Evolutionary conservation across 2,888 invertebrate species (phyloP).

Genomic region (Drosophila mettleri): DNA sequence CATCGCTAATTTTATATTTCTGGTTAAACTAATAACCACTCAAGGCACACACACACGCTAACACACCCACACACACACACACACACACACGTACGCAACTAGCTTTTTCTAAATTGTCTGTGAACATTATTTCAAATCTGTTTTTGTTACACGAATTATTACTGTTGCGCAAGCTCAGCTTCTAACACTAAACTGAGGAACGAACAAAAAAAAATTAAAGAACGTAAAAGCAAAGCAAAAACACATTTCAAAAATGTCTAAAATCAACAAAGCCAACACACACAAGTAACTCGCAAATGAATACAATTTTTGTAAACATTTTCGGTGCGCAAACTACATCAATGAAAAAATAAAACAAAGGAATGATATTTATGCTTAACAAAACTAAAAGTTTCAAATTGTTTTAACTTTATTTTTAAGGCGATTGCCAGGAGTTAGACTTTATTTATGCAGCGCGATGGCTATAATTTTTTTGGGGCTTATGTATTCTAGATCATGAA

Average conservation of each 20-base stretch:
- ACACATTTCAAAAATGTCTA: constrained; percentile 72
- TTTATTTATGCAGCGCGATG: not conserved
- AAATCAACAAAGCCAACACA: constrained; percentile 38
- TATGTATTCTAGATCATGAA: not conserved
- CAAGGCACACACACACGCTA: constrained; percentile 26
- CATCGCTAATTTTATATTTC: constrained; percentile 68
- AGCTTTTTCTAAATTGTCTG: constrained; percentile 40
- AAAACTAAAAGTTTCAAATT: constrained; percentile 30
- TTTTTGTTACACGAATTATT: constrained; percentile 42
- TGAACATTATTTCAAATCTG: constrained; percentile 28
- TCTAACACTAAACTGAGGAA: constrained; percentile 28
- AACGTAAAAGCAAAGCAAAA: constrained; percentile 9
- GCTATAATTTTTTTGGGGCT: not conserved
- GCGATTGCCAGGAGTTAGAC: not conserved
- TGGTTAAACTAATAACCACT: constrained; percentile 53
- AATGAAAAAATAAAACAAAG: constrained; percentile 29
- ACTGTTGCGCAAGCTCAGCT: constrained; percentile 50
- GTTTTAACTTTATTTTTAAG: not conserved
- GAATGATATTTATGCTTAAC: constrained; percentile 60
- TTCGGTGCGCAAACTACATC: constrained; percentile 33
- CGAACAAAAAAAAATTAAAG: constrained; percentile 45
- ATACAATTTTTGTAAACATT: constrained; percentile 72
- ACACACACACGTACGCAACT: constrained; percentile 30
- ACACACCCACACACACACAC: constrained; percentile 25
- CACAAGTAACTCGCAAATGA: constrained; percentile 47